These are phyloP conservation scores for Dendrolimus kikuchii DNA, from an alignment of 1,140 invertebrate genomes.

Conservation along the genomic window DNA sequence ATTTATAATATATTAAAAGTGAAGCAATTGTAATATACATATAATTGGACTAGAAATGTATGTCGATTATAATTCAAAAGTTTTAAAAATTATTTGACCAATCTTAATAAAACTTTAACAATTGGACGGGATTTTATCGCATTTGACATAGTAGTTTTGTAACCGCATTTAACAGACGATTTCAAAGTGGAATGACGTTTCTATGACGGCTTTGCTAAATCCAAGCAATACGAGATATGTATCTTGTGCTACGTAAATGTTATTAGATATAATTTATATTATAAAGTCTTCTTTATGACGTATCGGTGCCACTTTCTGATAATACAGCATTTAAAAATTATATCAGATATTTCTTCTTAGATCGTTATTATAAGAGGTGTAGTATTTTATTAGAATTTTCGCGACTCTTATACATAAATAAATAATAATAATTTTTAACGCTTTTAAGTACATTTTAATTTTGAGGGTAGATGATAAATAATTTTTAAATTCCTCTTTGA, in stretches of 20 bases:
- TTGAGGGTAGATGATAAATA: too few species aligned
- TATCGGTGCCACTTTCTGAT: conserved; percentile 29
- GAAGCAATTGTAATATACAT: conserved; percentile 52
- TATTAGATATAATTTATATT: conserved; percentile 49
- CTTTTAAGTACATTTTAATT: too few species aligned
- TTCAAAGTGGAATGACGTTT: conserved; percentile 37
- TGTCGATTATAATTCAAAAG: conserved; percentile 29
- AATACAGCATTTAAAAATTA: conserved; percentile 37
- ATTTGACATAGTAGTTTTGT: conserved; percentile 36
- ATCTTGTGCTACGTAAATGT: conserved; percentile 49
- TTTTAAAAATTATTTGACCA: conserved; percentile 4
- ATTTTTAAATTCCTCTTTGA: too few species aligned
- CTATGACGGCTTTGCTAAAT: conserved; percentile 29
- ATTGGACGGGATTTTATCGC: conserved; percentile 32
- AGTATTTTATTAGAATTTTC: conserved; percentile 10
- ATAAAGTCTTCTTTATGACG: conserved; percentile 43
- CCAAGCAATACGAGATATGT: conserved; percentile 16
- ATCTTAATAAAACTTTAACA: conserved; percentile 51
- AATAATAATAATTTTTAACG: too few species aligned
- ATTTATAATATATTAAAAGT: conserved; percentile 52
- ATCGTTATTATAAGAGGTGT: conserved; percentile 28
- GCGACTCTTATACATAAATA: too few species aligned
- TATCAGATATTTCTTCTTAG: conserved; percentile 44
- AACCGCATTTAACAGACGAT: conserved; percentile 52
- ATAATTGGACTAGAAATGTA: conserved; percentile 56